Conservation (phyloP, 2,888 invertebrate genomes). For the Acleris cristana region DNA sequence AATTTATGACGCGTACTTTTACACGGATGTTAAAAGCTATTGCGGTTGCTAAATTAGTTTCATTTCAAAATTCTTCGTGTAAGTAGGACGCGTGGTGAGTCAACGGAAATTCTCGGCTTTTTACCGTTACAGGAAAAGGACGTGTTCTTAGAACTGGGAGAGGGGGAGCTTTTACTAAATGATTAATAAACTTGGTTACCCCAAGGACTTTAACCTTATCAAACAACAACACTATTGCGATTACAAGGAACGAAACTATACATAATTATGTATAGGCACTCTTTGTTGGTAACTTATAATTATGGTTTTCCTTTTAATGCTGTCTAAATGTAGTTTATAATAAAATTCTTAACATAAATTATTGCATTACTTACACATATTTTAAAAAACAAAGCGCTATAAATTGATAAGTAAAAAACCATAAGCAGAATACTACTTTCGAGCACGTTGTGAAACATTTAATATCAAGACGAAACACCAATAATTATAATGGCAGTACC, state of each 20-base stretch:
- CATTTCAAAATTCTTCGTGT: constrained; percentile 16
- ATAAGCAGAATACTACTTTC: neutral
- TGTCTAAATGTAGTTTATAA: too few relatives aligned
- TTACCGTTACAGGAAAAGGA: constrained; percentile 50
- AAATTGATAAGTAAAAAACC: neutral
- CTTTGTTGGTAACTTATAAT: too few relatives aligned
- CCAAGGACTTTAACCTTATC: constrained; percentile 5
- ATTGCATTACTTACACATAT: too few relatives aligned
- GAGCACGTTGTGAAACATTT: neutral
- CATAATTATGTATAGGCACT: too few relatives aligned
- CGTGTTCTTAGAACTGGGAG: constrained; percentile 46
- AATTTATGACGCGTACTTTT: neutral
- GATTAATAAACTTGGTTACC: neutral
- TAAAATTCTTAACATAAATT: too few relatives aligned
- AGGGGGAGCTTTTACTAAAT: constrained; percentile 10
- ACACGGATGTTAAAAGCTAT: too few relatives aligned
- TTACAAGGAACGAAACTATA: too few relatives aligned
- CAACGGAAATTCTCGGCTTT: constrained; percentile 47
- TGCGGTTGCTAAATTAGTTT: neutral
- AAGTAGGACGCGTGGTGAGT: constrained; percentile 45
- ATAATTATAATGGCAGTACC: neutral
- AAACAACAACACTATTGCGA: too few relatives aligned
- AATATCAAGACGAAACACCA: neutral
- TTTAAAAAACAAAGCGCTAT: neutral
- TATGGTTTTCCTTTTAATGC: too few relatives aligned